Evolutionary conservation across 2,797 vertebrate genomes (phyloP).

Genomic region (Corythornis leucogaster): DNA sequence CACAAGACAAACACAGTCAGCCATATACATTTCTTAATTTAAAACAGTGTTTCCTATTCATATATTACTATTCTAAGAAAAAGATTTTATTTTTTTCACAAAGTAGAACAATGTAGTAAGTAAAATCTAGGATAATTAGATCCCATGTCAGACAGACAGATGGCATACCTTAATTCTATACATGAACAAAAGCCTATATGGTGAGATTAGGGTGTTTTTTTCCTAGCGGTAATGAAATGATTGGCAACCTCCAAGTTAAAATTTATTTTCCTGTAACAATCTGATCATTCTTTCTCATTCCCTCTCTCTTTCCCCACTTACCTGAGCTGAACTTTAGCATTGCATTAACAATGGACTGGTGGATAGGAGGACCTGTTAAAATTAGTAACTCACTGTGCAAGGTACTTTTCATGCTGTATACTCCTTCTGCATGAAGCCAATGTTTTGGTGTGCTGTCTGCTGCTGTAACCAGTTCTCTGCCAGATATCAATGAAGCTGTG

Average conservation of each 20-base stretch:
- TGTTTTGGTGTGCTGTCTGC: slow-evolving; percentile 43
- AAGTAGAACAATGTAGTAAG: neutral
- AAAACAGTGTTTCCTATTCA: neutral
- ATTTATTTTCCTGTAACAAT: slow-evolving; percentile 68
- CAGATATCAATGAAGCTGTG: slow-evolving; percentile 23
- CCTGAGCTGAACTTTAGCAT: slow-evolving; percentile 51
- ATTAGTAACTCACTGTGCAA: neutral
- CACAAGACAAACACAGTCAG: neutral
- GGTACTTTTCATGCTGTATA: slow-evolving; percentile 48
- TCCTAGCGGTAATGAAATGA: slow-evolving; percentile 21
- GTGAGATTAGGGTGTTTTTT: neutral
- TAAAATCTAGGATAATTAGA: neutral
- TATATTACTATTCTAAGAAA: neutral
- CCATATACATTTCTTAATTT: neutral
- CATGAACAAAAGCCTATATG: neutral
- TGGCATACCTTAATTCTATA: neutral
- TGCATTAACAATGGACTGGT: slow-evolving; percentile 51
- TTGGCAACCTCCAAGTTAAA: slow-evolving; percentile 60
- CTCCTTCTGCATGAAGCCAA: slow-evolving; percentile 67
- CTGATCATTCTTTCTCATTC: slow-evolving; percentile 41
- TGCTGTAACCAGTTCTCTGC: slow-evolving; percentile 65
- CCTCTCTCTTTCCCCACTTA: neutral
- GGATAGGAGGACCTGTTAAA: slow-evolving; percentile 58
- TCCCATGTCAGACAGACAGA: neutral
- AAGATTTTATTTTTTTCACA: neutral